Base-by-base conservation (phyloP, 1,140 invertebrate species). In the Drosophila fuyamai region DNA sequence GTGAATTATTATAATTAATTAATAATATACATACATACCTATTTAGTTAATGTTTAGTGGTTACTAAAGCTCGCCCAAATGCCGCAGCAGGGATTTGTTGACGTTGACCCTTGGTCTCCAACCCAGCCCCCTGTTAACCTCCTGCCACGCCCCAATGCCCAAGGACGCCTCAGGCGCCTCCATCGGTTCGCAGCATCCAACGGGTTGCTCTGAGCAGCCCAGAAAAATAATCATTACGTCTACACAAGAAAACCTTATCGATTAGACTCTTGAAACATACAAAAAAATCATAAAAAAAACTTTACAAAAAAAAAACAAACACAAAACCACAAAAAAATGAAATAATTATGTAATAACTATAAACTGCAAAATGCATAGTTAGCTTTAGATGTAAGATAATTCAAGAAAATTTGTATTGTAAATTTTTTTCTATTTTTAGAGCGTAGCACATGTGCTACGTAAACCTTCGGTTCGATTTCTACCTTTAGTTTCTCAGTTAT, bases 21-120 rank as follows among this genome's bases (percentile, higher is more conserved):
- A 71, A 78, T 77, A 77, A 80, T 76, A 80, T 74, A 76, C 62
- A 76, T 67, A 76, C 55, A 76, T 67, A 78, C 51, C 74, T 74
- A 83, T 86, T 86, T 83, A 76, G 66, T 79, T 77, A 76, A 81
- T 81, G 66, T 60, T 85, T 85, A 85, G 77, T 85, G 83, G 63
- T 85, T 80, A 78, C 67, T 75, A 75, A 80, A 74, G 41, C 43
- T 77, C 53, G 57, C 74, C 74, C 73, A 84, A 84, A 85, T 84
- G 81, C 83, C 79, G 84, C 83, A 88, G 83, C 79, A 83, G 83
- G 72, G 46, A 50, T 7, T 46, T 48, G 63, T 53, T 44, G 36
- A 35, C 29, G 40, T 65, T 27, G 7, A 60, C 47, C 43, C 32
- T 4, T 10, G 29, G 7, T 32, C 48, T 14, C 14, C 14, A 0